A percentile compares a stretch with the other conserved stretches of the same genome.
phyloP scores from a whole-genome alignment of 2,797 vertebrate genomes.

The Brachyalestes nurse region DNA sequence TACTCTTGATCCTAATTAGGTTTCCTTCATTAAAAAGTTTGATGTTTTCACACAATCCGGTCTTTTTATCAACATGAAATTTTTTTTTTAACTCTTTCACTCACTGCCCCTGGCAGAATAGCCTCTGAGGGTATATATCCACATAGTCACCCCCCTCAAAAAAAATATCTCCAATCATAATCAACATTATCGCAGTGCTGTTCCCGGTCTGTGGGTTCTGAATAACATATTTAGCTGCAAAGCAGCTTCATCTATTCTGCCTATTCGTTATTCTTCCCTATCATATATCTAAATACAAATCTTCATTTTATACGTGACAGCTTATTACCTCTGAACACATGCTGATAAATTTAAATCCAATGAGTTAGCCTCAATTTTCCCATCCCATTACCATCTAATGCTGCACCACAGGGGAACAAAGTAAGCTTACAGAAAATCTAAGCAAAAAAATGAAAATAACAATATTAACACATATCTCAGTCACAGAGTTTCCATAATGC shows the following conservation, averaged over 20 bases:
- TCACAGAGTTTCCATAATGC: neutral
- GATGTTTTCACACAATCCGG: conserved; percentile 69
- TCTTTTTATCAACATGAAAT: conserved; percentile 57
- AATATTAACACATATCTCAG: conserved; percentile 23
- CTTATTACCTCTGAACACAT: conserved; percentile 85
- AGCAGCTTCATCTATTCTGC: conserved; percentile 82
- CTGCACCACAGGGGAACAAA: conserved; percentile 72
- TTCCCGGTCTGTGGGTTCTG: conserved; percentile 76
- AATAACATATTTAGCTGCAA: conserved; percentile 84
- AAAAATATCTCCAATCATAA: conserved; percentile 79
- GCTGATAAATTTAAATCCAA: conserved; percentile 85
- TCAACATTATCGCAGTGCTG: conserved; percentile 77
- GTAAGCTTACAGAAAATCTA: conserved; percentile 56
- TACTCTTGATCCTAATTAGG: conserved; percentile 72
- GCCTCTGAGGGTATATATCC: conserved; percentile 70
- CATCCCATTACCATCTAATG: conserved; percentile 82
- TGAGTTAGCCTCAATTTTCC: conserved; percentile 84
- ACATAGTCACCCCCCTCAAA: conserved; percentile 62
- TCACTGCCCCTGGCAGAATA: conserved; percentile 40
- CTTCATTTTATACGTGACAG: conserved; percentile 86
- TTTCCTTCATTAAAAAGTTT: conserved; percentile 73
- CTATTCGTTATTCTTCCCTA: conserved; percentile 81
- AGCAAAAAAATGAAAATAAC: neutral
- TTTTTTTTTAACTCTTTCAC: conserved; percentile 68
- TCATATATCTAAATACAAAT: conserved; percentile 89